A percentile compares a stretch with the other conserved stretches of the same genome.
phyloP scores from a whole-genome alignment of 2,113 vertebrate species.

The Prolemur simus region DNA sequence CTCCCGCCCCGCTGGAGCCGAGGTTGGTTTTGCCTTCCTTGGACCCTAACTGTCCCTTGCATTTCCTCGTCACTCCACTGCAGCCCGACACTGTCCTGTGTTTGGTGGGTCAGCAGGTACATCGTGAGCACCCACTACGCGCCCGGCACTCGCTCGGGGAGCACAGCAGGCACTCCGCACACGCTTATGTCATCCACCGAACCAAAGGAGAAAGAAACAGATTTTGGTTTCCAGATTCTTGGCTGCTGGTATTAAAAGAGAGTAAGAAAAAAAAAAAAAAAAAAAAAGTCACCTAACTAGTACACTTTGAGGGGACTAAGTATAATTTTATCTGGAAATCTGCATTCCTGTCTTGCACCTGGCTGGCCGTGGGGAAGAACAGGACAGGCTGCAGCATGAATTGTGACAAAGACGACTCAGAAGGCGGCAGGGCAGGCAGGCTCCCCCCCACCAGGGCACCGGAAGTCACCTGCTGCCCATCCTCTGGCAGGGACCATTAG shows the following conservation, averaged over 20 bases:
- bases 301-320: neutral
- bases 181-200: no score
- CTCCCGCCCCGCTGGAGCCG: neutral
- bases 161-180: neutral
- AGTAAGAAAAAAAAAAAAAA: neutral
- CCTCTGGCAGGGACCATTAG: neutral
- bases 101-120: neutral
- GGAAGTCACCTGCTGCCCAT: neutral
- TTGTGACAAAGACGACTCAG: neutral
- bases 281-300: neutral
- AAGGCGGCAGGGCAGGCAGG: neutral
- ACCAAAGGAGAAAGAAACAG: neutral
- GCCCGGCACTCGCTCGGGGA: neutral
- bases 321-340: no score
- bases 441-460: neutral
- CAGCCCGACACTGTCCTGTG: neutral
- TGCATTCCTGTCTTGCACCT: neutral
- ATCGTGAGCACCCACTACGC: neutral
- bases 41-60: neutral
- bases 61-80: rapidly evolving
- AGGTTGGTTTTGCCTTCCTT: neutral
- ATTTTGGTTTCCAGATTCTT: neutral
- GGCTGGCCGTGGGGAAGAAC: neutral
- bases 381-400: neutral
- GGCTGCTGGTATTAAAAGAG: neutral